Conservation (phyloP, 2,797 vertebrate species). For the Taeniopygia guttata region DNA sequence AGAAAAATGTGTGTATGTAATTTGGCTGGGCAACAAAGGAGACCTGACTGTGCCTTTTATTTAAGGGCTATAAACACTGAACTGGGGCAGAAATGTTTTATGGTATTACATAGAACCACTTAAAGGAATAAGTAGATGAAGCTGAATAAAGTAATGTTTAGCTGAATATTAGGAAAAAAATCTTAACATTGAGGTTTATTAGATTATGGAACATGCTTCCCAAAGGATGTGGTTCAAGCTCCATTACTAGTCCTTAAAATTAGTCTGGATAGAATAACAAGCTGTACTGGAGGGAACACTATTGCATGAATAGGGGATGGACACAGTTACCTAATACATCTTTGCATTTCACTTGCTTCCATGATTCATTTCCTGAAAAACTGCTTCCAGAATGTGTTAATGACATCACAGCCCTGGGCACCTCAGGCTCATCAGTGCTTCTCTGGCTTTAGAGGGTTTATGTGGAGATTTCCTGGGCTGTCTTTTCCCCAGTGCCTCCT, state of each 20-base stretch:
- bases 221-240: slow-evolving; percentile 37
- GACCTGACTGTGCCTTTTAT: not conserved
- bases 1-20: not conserved
- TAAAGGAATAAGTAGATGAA: not conserved
- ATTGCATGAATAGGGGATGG: not conserved
- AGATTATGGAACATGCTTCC: slow-evolving; percentile 25
- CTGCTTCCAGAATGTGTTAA: not conserved
- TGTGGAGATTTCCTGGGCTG: not conserved
- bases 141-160: not conserved
- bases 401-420: not conserved
- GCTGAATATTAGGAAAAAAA: not conserved
- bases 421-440: not conserved
- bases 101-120: not conserved
- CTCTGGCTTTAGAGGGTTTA: not conserved
- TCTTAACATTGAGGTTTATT: not conserved
- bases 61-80: slow-evolving; percentile 12
- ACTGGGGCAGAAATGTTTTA: not conserved
- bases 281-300: not conserved
- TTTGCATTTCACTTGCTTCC: slow-evolving; percentile 3
- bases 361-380: slow-evolving; percentile 38
- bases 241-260: slow-evolving; percentile 19
- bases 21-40: slow-evolving; percentile 30
- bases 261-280: slow-evolving; percentile 1
- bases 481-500: not conserved
- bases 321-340: not conserved